These are phyloP conservation scores for Drosophila mauritiana DNA, from an alignment of 1,140 invertebrate species.

Conservation along the genomic window DNA sequence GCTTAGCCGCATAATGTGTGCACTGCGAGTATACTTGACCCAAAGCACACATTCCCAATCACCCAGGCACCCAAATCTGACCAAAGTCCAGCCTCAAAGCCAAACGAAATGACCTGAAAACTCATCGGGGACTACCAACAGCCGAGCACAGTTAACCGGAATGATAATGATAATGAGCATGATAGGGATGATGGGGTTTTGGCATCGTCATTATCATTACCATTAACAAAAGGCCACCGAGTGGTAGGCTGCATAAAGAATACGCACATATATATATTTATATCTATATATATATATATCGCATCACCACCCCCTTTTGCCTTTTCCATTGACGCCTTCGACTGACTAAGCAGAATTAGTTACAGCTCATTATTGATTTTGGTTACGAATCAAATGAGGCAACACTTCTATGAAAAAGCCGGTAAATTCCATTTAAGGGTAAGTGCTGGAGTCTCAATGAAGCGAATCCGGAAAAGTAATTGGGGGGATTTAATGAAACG, in stretches of 20 bases:
- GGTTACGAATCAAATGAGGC: slow-evolving; percentile 46
- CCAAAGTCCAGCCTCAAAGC: slow-evolving; percentile 42
- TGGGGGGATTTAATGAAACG: slow-evolving; percentile 7
- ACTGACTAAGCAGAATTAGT: slow-evolving; percentile 59
- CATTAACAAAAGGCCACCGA: slow-evolving; percentile 42
- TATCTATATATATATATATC: too few species aligned
- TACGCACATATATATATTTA: not conserved
- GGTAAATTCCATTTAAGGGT: slow-evolving; percentile 3
- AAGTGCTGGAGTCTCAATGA: slow-evolving; percentile 3
- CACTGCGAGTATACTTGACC: slow-evolving; percentile 26
- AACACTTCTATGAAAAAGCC: slow-evolving; percentile 15
- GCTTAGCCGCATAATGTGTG: slow-evolving; percentile 50
- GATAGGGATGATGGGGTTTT: slow-evolving; percentile 9
- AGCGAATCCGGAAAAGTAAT: not conserved
- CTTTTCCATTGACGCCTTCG: slow-evolving; percentile 14
- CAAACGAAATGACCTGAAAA: slow-evolving; percentile 55
- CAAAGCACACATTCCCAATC: slow-evolving; percentile 18
- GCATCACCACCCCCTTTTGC: too few species aligned
- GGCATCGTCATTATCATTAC: slow-evolving; percentile 30
- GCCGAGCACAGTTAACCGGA: slow-evolving; percentile 22
- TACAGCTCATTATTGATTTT: slow-evolving; percentile 59
- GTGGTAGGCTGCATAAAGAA: not conserved
- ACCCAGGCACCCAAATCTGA: slow-evolving; percentile 25
- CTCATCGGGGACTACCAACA: slow-evolving; percentile 32
- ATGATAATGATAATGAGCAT: slow-evolving; percentile 52